Base-by-base conservation (phyloP, 2,888 invertebrate species). In the Flexamia atlantica region DNA sequence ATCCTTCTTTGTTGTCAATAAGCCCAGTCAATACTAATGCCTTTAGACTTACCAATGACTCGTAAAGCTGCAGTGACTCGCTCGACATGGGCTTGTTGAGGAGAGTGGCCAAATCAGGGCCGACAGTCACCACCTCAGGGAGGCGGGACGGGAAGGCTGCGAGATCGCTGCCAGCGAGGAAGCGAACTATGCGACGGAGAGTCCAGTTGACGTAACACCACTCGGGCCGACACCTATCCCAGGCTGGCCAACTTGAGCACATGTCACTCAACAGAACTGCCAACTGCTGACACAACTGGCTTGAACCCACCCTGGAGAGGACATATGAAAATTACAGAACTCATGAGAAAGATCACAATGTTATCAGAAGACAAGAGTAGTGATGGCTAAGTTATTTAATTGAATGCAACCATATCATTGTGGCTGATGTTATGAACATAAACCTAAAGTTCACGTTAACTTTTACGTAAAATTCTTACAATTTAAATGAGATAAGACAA, bases 121-220 rank as follows among this genome's bases (percentile, higher is more conserved):
- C 68, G n/a, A 68, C 30, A 1, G 9, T n/a, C 12, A 7, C n/a
- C 32, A 68, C 32, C 0, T 3, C 12, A 4, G 68, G 68, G n/a
- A 68, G 14, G 5, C 25, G 68, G n/a, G 68, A 68, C 1, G 32
- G 14, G 68, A 68, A 68, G n/a, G 30, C 32, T 68, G 5, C 1
- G 10, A 9, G 68, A 68, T 68, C 32, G 17, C 32, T 32, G n/a
- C 1, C 30, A 30, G 68, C 30, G n/a, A 68, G 68, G n/a, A 68
- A 36, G 30, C 7, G n/a, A 36, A n/a, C 9, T 14, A 68, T 17
- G 25, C 68, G 68, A 36, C 36, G 28, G 12, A n/a, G 28, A 9
- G 68, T 68, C 68, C 68, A 68, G 36, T 32, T 68, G 68, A 68
- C 68, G 32, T 68, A 68, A 2, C 30, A 30, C 68, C 68, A 68